These are phyloP conservation scores for Gallinago media DNA, from an alignment of 2,113 vertebrate genomes.

Conservation along the genomic window DNA sequence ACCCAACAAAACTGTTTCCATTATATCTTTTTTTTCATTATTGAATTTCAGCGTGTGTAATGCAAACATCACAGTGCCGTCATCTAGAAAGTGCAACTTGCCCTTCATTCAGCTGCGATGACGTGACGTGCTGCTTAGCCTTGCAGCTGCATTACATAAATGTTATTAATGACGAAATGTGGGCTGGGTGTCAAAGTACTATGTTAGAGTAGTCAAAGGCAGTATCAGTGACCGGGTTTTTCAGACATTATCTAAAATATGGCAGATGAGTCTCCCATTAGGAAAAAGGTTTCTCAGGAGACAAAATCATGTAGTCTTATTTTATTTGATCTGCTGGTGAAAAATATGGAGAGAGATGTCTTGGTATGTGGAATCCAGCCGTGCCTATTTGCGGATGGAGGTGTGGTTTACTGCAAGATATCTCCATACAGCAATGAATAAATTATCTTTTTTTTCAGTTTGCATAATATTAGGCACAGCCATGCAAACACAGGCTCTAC, in stretches of 20 bases:
- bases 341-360: neutral
- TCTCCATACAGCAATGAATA: neutral
- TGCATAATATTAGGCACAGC: neutral
- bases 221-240: neutral
- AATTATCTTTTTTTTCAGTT: neutral
- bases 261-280: neutral
- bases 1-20: neutral
- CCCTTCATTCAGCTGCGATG: neutral
- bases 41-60: neutral
- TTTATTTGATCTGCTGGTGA: neutral
- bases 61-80: neutral
- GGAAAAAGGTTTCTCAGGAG: neutral
- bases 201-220: neutral
- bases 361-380: neutral
- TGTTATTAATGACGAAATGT: constrained; percentile 1
- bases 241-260: neutral
- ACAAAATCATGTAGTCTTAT: neutral
- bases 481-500: neutral
- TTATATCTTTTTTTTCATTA: neutral
- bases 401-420: neutral
- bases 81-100: constrained; percentile 1
- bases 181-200: neutral
- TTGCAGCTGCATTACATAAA: constrained; percentile 6
- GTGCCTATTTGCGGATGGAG: neutral
- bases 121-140: neutral